Conservation (phyloP, 2,888 invertebrate species). For the Mythimna albipuncta region DNA sequence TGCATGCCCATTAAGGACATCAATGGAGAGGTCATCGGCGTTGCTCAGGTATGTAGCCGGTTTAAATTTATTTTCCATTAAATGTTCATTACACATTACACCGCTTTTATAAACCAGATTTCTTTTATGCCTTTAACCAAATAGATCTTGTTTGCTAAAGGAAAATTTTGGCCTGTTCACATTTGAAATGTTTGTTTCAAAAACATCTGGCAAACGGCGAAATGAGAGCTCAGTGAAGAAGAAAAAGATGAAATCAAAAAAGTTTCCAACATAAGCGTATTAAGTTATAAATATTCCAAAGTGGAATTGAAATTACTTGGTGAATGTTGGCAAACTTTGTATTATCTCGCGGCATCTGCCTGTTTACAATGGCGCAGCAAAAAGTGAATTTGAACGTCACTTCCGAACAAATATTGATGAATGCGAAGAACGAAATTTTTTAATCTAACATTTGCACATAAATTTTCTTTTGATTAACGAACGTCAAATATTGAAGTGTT, state of each 20-base stretch:
- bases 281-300: slow-evolving; percentile 68
- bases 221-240: slow-evolving; percentile 56
- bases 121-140: slow-evolving; percentile 24
- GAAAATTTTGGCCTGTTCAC: slow-evolving; percentile 65
- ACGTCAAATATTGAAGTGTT: slow-evolving; percentile 39
- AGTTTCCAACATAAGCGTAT: slow-evolving; percentile 65
- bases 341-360: slow-evolving; percentile 67
- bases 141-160: slow-evolving; percentile 51
- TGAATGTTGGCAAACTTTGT: slow-evolving; percentile 66
- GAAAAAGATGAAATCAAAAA: slow-evolving; percentile 72
- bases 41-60: slow-evolving; percentile 94
- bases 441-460: slow-evolving; percentile 41
- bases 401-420: slow-evolving; percentile 51
- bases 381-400: slow-evolving; percentile 61
- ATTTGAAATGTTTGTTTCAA: slow-evolving; percentile 53
- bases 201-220: slow-evolving; percentile 58
- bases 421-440: slow-evolving; percentile 29
- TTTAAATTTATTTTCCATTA: slow-evolving; percentile 14
- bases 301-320: slow-evolving; percentile 70
- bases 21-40: slow-evolving; percentile 98
- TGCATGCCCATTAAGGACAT: slow-evolving; percentile 99
- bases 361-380: slow-evolving; percentile 45
- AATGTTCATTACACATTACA: slow-evolving; percentile 26
- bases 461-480: slow-evolving; percentile 50
- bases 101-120: slow-evolving; percentile 16